Percentiles rank a stretch among this genome's conserved stretches.
phyloP scores from a whole-genome alignment of 64 coral and sea anemone genomes.

The Porites australiensis region DNA sequence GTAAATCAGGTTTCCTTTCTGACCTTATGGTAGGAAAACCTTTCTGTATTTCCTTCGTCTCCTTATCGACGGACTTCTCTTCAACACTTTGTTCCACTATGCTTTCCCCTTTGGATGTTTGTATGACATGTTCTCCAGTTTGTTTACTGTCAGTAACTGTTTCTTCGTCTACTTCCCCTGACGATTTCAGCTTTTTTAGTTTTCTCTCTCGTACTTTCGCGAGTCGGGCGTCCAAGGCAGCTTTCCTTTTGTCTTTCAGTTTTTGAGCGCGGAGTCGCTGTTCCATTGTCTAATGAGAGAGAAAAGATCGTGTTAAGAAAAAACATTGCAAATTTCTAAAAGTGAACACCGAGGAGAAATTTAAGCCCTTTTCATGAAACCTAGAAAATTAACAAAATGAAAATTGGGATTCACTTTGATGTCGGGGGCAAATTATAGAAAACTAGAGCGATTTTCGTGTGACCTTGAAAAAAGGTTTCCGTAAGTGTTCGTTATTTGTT shows the following conservation, averaged over 20 bases:
- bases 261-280: conserved; percentile 86
- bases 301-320: neutral
- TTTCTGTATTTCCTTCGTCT: neutral
- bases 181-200: conserved; percentile 74
- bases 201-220: conserved; percentile 92
- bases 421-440: neutral
- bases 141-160: neutral
- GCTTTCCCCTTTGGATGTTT: neutral
- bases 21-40: neutral
- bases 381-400: too few relatives aligned
- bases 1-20: conserved; percentile 41
- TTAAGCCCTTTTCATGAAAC: too few relatives aligned
- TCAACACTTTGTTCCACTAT: neutral
- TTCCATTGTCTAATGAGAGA: conserved; percentile 79
- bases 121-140: neutral
- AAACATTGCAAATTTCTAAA: too few relatives aligned
- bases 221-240: conserved; percentile 87
- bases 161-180: conserved; percentile 38
- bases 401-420: too few relatives aligned
- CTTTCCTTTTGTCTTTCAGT: conserved; percentile 93
- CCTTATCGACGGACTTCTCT: neutral
- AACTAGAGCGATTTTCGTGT: too few relatives aligned
- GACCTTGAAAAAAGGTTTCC: too few relatives aligned
- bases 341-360: too few relatives aligned
- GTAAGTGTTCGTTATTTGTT: too few relatives aligned